Conservation (phyloP, 1,140 invertebrate genomes). For the Drosophila santomea region DNA sequence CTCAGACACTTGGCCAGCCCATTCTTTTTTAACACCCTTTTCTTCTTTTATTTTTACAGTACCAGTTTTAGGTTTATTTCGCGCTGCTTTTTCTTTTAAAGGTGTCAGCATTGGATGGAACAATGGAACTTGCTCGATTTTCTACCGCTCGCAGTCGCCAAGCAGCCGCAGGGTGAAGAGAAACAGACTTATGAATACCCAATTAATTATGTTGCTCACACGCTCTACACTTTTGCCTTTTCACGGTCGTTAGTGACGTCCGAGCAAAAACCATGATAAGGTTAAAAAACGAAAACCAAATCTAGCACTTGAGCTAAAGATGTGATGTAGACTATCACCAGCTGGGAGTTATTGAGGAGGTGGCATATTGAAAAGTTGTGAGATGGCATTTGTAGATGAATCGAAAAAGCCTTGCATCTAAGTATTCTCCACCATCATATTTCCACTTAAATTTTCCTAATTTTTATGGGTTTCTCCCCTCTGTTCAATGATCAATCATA, state of each 20-base stretch:
- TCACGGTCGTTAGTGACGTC: slow-evolving; percentile 76
- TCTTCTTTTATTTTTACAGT: slow-evolving; percentile 20
- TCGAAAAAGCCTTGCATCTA: slow-evolving; percentile 22
- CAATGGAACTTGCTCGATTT: slow-evolving; percentile 62
- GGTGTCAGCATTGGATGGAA: slow-evolving; percentile 67
- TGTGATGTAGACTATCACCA: slow-evolving; percentile 8
- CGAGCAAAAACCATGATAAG: slow-evolving; percentile 23
- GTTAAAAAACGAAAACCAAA: slow-evolving; percentile 21
- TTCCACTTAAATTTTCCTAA: slow-evolving; percentile 12
- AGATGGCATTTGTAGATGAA: slow-evolving; percentile 2
- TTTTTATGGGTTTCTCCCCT: slow-evolving; percentile 36
- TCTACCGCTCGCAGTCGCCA: slow-evolving; percentile 55
- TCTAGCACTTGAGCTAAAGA: slow-evolving; percentile 19
- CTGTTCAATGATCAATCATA: slow-evolving; percentile 23
- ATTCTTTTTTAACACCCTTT: slow-evolving; percentile 42
- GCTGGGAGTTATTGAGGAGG: not conserved
- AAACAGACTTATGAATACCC: slow-evolving; percentile 63
- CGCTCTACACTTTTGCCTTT: slow-evolving; percentile 68
- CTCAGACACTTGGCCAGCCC: slow-evolving; percentile 19
- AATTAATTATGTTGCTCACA: slow-evolving; percentile 81
- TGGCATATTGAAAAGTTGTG: not conserved
- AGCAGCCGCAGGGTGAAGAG: slow-evolving; percentile 31
- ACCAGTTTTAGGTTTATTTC: slow-evolving; percentile 42
- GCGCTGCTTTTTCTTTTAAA: slow-evolving; percentile 70
- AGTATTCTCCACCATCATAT: slow-evolving; percentile 23